phyloP scores from a whole-genome alignment of 2,888 invertebrate genomes.

The Lycophotia porphyrea region DNA sequence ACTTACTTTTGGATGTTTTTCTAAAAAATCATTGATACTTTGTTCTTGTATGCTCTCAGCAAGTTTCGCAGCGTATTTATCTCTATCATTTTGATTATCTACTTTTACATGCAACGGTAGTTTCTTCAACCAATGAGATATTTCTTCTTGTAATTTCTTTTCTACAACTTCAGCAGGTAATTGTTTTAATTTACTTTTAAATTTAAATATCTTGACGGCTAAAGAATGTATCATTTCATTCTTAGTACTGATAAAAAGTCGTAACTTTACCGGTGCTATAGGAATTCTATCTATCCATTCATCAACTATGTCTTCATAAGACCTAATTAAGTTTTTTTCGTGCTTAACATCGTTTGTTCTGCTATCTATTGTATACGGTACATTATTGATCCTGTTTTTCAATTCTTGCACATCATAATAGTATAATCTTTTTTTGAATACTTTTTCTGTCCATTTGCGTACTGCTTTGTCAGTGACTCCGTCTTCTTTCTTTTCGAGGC shows the following conservation, averaged over 20 bases:
- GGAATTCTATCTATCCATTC: constrained; percentile 55
- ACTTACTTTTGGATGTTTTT: background rate
- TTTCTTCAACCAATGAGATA: constrained; percentile 61
- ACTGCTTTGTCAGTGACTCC: constrained; percentile 29
- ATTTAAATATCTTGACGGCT: constrained; percentile 48
- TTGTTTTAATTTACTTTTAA: constrained; percentile 19
- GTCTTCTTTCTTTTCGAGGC: constrained; percentile 10
- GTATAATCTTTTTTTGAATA: constrained; percentile 44
- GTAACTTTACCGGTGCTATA: constrained; percentile 17
- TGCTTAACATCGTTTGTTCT: constrained; percentile 16
- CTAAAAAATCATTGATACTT: background rate
- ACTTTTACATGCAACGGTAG: constrained; percentile 43
- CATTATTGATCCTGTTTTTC: constrained; percentile 42
- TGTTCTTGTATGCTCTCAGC: constrained; percentile 31
- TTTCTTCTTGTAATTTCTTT: constrained; percentile 37
- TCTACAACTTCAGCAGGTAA: constrained; percentile 5
- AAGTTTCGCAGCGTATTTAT: constrained; percentile 45
- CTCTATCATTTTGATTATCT: constrained; percentile 34
- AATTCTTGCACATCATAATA: constrained; percentile 23
- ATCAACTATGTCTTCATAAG: constrained; percentile 55
- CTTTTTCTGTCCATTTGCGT: constrained; percentile 35
- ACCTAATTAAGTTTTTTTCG: constrained; percentile 40
- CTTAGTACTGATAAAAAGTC: constrained; percentile 28
- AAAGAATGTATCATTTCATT: constrained; percentile 53
- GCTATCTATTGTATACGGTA: constrained; percentile 4